Percentiles rank a stretch among this genome's conserved stretches.
Evolutionary conservation across 2,797 vertebrate genomes (phyloP).

Genomic region (Clangula hyemalis): DNA sequence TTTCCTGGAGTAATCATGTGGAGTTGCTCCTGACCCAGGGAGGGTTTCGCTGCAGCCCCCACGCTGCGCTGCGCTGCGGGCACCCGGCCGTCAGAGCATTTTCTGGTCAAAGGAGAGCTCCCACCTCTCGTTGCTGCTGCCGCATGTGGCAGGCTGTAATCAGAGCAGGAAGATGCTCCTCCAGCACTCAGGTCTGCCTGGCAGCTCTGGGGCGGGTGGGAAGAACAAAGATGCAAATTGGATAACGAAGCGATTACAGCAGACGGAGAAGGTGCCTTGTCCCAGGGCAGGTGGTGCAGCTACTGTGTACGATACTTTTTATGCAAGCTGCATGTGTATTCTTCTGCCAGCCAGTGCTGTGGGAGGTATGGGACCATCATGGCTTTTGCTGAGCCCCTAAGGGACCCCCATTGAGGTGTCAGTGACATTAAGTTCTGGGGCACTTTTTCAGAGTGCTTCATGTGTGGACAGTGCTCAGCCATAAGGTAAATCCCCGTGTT

Average conservation of each 20-base stretch:
- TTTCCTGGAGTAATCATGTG: conserved; percentile 13
- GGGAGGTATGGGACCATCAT: neutral
- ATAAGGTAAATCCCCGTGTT: neutral
- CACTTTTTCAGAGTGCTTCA: neutral
- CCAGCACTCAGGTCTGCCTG: neutral
- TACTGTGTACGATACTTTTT: accelerated
- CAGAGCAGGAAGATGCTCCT: neutral
- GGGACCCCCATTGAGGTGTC: neutral
- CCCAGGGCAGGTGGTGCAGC: neutral
- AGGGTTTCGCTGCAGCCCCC: conserved; percentile 10
- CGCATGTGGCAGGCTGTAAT: neutral
- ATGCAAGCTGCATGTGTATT: neutral
- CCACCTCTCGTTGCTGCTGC: neutral
- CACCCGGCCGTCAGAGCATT: neutral
- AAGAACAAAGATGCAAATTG: neutral
- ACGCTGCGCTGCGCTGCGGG: neutral
- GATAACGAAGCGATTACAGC: neutral
- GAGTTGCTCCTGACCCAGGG: neutral
- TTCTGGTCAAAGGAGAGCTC: neutral
- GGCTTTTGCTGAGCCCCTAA: neutral
- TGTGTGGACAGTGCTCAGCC: neutral
- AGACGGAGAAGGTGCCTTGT: neutral
- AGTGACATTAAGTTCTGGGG: neutral
- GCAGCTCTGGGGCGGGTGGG: neutral
- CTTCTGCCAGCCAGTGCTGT: neutral